Evolutionary conservation across 2,888 invertebrate species (phyloP).

Genomic region (Augiades crinisus): DNA sequence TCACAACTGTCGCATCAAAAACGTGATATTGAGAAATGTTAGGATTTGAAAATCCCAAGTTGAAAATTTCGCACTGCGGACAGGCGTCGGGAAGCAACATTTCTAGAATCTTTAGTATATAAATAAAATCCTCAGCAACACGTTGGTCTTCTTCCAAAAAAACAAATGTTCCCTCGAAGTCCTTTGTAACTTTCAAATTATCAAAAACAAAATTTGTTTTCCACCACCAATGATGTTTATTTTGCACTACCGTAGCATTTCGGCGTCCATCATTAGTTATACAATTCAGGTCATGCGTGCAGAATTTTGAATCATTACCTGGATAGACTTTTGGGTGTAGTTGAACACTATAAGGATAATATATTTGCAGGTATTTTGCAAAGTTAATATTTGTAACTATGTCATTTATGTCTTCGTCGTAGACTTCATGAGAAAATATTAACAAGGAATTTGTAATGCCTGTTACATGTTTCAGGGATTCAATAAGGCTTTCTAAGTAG

Average conservation of each 20-base stretch:
- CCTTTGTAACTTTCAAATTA: constrained; percentile 37
- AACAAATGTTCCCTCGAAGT: constrained; percentile 39
- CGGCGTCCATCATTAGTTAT: constrained; percentile 32
- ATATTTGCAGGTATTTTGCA: constrained; percentile 47
- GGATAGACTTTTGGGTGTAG: constrained; percentile 48
- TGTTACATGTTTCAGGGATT: constrained; percentile 37
- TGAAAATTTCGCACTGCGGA: constrained; percentile 45
- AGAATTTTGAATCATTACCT: constrained; percentile 42
- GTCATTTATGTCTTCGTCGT: constrained; percentile 32
- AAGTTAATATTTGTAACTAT: constrained; percentile 30
- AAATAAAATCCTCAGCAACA: constrained; percentile 46
- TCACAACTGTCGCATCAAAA: constrained; percentile 26
- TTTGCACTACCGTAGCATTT: constrained; percentile 38
- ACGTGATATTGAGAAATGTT: constrained; percentile 29
- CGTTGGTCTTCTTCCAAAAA: constrained; percentile 40
- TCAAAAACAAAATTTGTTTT: constrained; percentile 47
- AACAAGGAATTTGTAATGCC: constrained; percentile 43
- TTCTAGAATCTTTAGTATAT: constrained; percentile 38
- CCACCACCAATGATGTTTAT: constrained; percentile 58
- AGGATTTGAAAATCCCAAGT: constrained; percentile 41
- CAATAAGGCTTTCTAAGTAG: constrained; percentile 41
- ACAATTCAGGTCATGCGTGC: constrained; percentile 37
- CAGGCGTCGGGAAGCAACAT: constrained; percentile 31
- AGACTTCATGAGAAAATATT: constrained; percentile 43
- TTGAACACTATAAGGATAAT: constrained; percentile 47